A percentile compares a stretch with the other conserved stretches of the same genome.
Conservation (phyloP, 2,797 vertebrate species). For the Chrysocyon brachyurus region DNA sequence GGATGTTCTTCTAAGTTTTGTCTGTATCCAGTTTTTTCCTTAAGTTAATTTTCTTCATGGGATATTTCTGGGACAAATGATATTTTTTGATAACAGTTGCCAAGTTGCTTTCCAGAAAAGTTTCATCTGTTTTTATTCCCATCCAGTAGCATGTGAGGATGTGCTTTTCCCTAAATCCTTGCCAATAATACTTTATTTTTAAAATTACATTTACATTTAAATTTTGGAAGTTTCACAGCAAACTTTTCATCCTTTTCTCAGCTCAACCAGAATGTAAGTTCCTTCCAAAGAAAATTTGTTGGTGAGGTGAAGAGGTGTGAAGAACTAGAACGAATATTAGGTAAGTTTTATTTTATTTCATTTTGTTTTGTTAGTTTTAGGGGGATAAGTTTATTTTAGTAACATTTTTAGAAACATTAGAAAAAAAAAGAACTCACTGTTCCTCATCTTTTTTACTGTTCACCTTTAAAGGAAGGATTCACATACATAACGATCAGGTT, state of each 20-base stretch:
- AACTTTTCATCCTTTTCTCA: conserved; percentile 78
- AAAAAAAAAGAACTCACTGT: neutral
- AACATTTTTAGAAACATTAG: neutral
- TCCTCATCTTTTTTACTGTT: neutral
- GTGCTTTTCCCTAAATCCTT: neutral
- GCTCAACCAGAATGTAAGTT: conserved; percentile 97
- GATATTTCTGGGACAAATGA: neutral
- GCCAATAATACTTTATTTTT: neutral
- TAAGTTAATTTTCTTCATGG: neutral
- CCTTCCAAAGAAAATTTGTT: conserved; percentile 99
- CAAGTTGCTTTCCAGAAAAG: neutral
- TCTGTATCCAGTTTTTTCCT: neutral
- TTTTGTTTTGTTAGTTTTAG: neutral
- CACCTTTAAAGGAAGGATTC: neutral
- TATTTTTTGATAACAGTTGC: neutral
- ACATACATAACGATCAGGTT: accelerated
- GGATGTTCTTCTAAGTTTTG: neutral
- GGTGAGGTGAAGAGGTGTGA: conserved; percentile 99
- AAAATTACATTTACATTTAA: neutral
- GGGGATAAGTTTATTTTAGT: conserved; percentile 89
- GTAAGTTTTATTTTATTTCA: conserved; percentile 88
- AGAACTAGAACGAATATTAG: conserved; percentile 98
- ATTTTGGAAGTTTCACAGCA: conserved; percentile 37
- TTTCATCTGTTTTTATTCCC: too few species aligned
- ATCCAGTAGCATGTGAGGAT: accelerated